Evolutionary conservation across 1,140 invertebrate species (phyloP), one percentile per base, ranked within the genome.

Genomic region (Temnothorax nylanderi): DNA sequence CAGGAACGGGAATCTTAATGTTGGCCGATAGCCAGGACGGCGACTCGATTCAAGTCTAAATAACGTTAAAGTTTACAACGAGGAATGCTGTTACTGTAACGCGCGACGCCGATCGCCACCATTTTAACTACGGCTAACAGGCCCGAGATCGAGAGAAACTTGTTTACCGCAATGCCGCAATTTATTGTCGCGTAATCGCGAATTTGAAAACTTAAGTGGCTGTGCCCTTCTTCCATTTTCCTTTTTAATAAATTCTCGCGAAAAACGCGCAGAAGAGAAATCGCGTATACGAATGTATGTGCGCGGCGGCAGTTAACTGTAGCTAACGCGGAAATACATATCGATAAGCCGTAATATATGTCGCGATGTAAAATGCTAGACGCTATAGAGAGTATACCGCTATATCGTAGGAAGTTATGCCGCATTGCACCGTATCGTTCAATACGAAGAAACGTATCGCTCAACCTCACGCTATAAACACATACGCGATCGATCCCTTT

Each of bases 401-500:
- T 74, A 49, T 62, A 60, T 72, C 67, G 18, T 8, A 60, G 51
- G 5, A 75, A 84, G 41, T 72, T 74, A 80, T 74, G 56, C 41
- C 80, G 51, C 67, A 72, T 82, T 34, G 80, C 41, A 51, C 26
- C 41, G 69, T 62, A 84, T 62, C 69, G 69, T 84, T 74, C 80
- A 37, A 84, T 75, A 84, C 69, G 80, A 84, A 84, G 80, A 84
- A 84, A 84, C 80, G 80, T 84, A 84, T 82, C 65, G 26, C 49
- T 81, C 77, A 81, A 69, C 64, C 54, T 54, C 69, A 26, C 69
- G 80, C 69, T 47, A 75, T 75, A 75, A 84, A 84, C 80, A 84
- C 80, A 84, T 75, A 74, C 80, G 80, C 80, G 56, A 84, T 84
- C 69, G 80, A 89, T 90, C 88, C 85, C 81, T 90, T 26, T 90